Evolutionary conservation across 2,797 vertebrate species (phyloP).

Genomic region (Meriones psammophilus): DNA sequence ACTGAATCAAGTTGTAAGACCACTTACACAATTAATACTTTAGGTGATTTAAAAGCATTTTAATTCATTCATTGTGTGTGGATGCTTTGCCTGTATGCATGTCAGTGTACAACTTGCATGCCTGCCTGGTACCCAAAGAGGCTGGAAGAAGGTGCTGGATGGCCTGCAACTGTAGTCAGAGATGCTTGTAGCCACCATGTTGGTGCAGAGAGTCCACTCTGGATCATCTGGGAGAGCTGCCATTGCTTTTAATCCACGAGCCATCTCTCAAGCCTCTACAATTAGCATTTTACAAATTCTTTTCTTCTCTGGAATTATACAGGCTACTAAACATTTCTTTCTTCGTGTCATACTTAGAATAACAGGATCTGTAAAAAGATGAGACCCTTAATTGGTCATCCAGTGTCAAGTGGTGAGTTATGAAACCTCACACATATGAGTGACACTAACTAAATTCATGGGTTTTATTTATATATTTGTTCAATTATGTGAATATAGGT

Average conservation of each 20-base stretch:
- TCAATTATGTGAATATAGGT: no score
- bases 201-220: neutral
- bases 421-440: neutral
- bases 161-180: neutral
- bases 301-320: neutral
- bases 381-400: neutral
- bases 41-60: neutral
- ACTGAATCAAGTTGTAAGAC: neutral
- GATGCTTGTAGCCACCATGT: neutral
- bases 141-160: neutral
- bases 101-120: neutral
- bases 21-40: neutral
- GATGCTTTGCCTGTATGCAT: neutral
- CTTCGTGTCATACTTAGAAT: neutral
- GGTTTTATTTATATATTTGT: neutral
- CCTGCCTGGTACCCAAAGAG: neutral
- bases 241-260: neutral
- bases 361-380: neutral
- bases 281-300: neutral
- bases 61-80: neutral
- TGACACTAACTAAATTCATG: neutral
- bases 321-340: slow-evolving; percentile 19
- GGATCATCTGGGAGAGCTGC: neutral
- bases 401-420: neutral
- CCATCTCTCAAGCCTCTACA: neutral